Base-by-base conservation (phyloP, 2,888 invertebrate genomes). In the Euplexia lucipara region DNA sequence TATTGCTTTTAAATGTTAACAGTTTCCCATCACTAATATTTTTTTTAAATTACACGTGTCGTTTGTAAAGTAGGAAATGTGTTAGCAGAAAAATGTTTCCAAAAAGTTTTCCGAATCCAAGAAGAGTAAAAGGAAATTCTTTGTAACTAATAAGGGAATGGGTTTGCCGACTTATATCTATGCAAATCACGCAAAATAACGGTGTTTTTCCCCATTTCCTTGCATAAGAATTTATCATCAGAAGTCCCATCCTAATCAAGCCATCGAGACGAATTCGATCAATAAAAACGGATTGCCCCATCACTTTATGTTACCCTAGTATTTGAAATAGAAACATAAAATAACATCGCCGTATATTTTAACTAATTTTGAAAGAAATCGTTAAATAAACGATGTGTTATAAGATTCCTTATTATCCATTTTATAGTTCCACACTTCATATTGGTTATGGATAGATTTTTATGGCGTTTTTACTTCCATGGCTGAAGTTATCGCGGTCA, bases 401-500 rank as follows among this genome's bases (percentile, higher is more conserved):
- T n/a, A 49, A 53, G 72, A 57, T 72, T 56, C 52, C 66, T 42
- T 66, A 66, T 37, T 76, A 75, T 56, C 52, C 39, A 30, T 72
- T 62, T 68, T 61, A 81, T 75, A 66, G 78, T 75, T 69, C 59
- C 20, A 71, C 78, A 67, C 70, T 80, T 70, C 62, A 80, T 79
- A 75, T 72, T 45, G 44, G 67, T 34, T 68, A 57, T 77, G 73
- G 78, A 57, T 65, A 10, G 37, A 47, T 51, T 75, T 77, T 78
- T 78, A 81, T 75, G 51, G 34, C 35, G 16, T n/a, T 80, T 75
- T 81, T 79, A 77, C 64, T 39, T 71, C 70, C 51, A 72, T 53
- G 37, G n/a, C 54, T 44, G 49, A 70, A 64, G 64, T 72, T 74
- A 78, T 66, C 58, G 49, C 34, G 63, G 51, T 67, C 54, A 73